Evolutionary conservation across 2,888 invertebrate species (phyloP).

Genomic region (Anthophora plumipes): DNA sequence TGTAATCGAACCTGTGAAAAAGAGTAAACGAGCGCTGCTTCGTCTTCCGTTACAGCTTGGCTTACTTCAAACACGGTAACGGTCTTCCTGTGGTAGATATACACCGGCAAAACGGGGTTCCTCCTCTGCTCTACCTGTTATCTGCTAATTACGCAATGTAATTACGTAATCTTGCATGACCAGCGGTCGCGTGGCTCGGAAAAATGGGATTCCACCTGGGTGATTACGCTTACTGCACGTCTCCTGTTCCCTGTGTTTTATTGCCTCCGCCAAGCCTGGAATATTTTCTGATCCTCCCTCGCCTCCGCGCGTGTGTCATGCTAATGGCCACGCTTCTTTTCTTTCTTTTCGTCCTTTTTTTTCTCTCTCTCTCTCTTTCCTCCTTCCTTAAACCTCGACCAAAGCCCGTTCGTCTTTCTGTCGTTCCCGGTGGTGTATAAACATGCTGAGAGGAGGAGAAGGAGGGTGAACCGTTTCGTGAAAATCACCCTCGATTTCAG

Average conservation of each 20-base stretch:
- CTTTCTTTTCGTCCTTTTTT: too few species aligned
- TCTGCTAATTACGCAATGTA: conserved; percentile 69
- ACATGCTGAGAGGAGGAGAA: too few species aligned
- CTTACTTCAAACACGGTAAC: background rate
- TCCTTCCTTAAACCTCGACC: background rate
- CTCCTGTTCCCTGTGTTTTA: conserved; percentile 45
- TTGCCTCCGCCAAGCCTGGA: conserved; percentile 26
- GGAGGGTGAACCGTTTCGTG: too few species aligned
- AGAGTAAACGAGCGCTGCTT: background rate
- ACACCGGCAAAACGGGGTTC: conserved; percentile 34
- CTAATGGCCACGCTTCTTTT: conserved; percentile 1
- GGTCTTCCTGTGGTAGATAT: conserved; percentile 2
- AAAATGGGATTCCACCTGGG: conserved; percentile 58
- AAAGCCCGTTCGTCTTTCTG: background rate
- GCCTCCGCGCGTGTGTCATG: too few species aligned
- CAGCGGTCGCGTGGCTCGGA: conserved; percentile 38
- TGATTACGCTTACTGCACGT: conserved; percentile 58
- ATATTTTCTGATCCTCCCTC: background rate
- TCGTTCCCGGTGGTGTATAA: background rate
- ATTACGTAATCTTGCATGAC: conserved; percentile 67
- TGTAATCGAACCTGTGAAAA: background rate
- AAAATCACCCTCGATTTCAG: background rate
- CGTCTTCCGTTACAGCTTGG: conserved; percentile 15
- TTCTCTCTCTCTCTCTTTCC: too few species aligned
- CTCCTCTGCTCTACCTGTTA: conserved; percentile 60